Conservation (phyloP, 2,113 vertebrate species). For the Phoenicopterus ruber region DNA sequence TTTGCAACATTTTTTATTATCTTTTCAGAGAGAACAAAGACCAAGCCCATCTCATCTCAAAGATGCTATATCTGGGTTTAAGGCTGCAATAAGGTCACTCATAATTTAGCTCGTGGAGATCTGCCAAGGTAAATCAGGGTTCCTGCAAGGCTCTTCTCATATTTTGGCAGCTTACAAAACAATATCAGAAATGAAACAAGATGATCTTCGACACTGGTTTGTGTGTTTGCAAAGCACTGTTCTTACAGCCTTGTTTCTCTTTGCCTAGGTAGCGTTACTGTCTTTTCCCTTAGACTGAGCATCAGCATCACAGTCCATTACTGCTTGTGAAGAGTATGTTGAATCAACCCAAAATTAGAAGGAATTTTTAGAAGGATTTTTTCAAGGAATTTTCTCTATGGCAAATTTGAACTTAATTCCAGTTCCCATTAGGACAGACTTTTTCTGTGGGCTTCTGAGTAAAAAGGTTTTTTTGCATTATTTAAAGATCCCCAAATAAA, state of each 20-base stretch:
- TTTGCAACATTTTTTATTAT: not conserved
- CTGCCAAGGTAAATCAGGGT: not conserved
- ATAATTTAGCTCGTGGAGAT: not conserved
- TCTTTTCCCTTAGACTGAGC: not conserved
- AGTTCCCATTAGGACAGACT: not conserved
- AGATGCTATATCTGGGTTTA: not conserved
- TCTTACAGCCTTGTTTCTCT: not conserved
- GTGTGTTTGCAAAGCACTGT: not conserved
- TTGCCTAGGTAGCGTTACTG: not conserved
- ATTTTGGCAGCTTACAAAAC: not conserved
- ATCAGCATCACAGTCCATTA: accelerated
- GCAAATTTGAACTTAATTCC: not conserved
- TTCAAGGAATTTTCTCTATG: not conserved
- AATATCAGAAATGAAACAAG: not conserved
- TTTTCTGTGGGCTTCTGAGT: not conserved
- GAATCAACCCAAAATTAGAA: not conserved
- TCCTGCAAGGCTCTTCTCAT: not conserved
- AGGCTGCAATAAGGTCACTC: not conserved
- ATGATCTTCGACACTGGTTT: not conserved
- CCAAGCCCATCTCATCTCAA: not conserved
- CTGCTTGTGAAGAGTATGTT: not conserved
- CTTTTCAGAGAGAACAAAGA: not conserved
- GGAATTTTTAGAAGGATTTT: not conserved
- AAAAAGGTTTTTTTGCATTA: not conserved
- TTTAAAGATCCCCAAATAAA: not conserved